Evolutionary conservation across 2,797 vertebrate species (phyloP).

Genomic region (Sarcoramphus papa): DNA sequence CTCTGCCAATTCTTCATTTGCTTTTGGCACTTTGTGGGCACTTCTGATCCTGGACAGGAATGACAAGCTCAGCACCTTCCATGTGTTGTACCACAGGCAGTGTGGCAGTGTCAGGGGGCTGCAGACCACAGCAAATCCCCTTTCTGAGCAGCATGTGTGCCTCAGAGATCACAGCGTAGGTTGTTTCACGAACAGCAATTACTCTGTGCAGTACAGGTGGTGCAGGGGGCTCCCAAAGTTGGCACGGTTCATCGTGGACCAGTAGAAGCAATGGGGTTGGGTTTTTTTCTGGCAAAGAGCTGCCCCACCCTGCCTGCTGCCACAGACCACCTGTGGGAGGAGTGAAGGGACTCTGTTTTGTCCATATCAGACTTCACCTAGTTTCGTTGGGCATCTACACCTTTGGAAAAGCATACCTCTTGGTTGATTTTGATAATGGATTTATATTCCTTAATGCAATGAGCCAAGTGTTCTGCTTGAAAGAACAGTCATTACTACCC

Average conservation of each 20-base stretch:
- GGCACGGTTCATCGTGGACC: neutral
- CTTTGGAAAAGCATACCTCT: neutral
- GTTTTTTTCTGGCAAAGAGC: neutral
- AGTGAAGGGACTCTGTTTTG: neutral
- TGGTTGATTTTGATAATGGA: neutral
- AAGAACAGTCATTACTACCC: neutral
- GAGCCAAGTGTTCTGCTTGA: neutral
- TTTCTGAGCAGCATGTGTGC: neutral
- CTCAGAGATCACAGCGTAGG: neutral
- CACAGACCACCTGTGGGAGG: neutral
- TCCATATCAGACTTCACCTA: neutral
- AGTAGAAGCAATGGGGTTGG: neutral
- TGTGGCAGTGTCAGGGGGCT: neutral
- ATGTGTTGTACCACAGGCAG: neutral
- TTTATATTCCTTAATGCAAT: neutral
- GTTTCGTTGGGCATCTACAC: neutral
- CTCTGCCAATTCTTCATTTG: constrained; percentile 44
- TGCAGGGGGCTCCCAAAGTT: neutral
- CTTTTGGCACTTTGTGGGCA: constrained; percentile 31
- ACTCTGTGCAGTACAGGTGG: neutral
- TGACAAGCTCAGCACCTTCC: neutral
- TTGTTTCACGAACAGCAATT: neutral
- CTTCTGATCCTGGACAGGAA: neutral
- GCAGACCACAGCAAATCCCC: neutral
- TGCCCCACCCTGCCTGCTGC: neutral